These are phyloP conservation scores for Ferdinandea cuprea DNA, from an alignment of 2,888 invertebrate species.

Conservation along the genomic window DNA sequence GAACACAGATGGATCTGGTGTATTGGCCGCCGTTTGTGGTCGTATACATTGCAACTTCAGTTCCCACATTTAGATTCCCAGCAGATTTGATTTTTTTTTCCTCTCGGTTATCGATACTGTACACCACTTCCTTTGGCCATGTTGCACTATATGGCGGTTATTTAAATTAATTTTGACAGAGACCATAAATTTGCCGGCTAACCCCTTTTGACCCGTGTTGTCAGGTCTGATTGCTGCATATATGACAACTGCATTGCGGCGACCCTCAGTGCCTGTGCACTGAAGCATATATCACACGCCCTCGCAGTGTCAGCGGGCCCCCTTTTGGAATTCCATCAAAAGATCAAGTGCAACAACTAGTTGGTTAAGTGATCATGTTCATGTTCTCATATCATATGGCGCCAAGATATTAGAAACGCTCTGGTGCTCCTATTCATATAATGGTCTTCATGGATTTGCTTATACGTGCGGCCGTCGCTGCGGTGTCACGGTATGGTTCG, in stretches of 20 bases:
- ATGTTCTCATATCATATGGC: constrained; percentile 37
- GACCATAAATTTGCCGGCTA: constrained; percentile 38
- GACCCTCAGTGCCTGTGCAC: constrained; percentile 41
- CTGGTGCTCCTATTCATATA: constrained; percentile 52
- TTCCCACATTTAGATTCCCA: constrained; percentile 69
- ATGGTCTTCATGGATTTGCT: constrained; percentile 57
- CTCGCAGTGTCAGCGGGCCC: constrained; percentile 19
- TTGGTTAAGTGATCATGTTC: constrained; percentile 50
- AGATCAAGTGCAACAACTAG: constrained; percentile 61
- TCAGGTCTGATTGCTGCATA: constrained; percentile 28
- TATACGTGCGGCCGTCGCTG: constrained; percentile 13
- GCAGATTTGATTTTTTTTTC: constrained; percentile 33
- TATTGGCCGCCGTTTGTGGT: constrained; percentile 2
- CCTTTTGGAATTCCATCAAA: constrained; percentile 23
- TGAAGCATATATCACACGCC: constrained; percentile 72
- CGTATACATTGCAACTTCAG: constrained; percentile 25
- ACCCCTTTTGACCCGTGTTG: constrained; percentile 46
- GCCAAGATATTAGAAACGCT: constrained; percentile 73
- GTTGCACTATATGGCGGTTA: constrained; percentile 38
- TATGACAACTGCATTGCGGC: constrained; percentile 22
- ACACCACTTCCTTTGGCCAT: constrained; percentile 34
- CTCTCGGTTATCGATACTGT: background rate
- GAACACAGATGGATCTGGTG: constrained; percentile 51
- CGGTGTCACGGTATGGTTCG: constrained; percentile 69
- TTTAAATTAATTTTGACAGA: constrained; percentile 68